Conservation (phyloP, 2,888 invertebrate genomes). For the Chrysolina haemoptera region DNA sequence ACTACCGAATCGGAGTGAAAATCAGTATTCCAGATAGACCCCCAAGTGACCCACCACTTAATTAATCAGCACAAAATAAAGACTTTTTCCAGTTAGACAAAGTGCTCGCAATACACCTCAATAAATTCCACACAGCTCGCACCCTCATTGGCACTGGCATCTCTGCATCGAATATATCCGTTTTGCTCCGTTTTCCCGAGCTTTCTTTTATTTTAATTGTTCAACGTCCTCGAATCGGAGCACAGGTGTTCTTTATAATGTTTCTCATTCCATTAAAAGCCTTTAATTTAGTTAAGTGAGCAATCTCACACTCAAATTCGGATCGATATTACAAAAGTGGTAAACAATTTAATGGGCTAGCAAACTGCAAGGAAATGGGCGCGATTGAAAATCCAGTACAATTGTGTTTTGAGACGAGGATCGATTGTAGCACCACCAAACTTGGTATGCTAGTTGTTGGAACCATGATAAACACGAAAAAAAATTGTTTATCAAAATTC, state of each 20-base stretch:
- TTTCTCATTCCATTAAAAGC: slow-evolving; percentile 24
- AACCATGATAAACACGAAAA: too few species aligned
- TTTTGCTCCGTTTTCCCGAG: neutral
- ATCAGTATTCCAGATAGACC: too few species aligned
- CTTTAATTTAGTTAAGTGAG: slow-evolving; percentile 30
- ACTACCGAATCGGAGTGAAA: too few species aligned
- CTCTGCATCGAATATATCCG: slow-evolving; percentile 9
- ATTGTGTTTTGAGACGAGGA: too few species aligned
- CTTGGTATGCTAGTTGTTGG: too few species aligned
- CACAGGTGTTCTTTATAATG: slow-evolving; percentile 21
- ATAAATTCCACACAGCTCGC: neutral
- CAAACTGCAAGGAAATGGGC: slow-evolving; percentile 27
- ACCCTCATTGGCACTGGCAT: neutral
- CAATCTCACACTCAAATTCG: slow-evolving; percentile 41
- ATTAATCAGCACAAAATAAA: neutral
- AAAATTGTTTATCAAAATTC: too few species aligned
- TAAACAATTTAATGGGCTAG: slow-evolving; percentile 45
- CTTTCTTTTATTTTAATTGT: slow-evolving; percentile 5
- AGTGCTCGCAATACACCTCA: neutral
- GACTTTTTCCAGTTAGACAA: neutral
- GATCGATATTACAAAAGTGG: slow-evolving; percentile 45
- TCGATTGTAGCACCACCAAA: too few species aligned
- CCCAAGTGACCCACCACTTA: too few species aligned
- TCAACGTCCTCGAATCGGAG: neutral
- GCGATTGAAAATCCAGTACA: too few species aligned